phyloP scores from a whole-genome alignment of 2,113 vertebrate species.

The Mugil cephalus region DNA sequence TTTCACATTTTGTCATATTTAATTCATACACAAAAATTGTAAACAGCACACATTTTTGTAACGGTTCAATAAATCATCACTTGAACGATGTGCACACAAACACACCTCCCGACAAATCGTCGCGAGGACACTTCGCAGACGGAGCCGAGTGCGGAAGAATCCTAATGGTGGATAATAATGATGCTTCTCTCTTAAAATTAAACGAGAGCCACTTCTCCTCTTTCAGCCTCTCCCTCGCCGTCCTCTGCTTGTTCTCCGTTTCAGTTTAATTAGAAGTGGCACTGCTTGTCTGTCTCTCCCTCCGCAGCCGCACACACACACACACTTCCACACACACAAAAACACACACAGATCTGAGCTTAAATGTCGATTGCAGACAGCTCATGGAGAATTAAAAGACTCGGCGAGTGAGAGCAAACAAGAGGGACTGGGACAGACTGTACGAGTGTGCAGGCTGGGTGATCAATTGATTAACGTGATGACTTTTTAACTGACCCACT shows the following conservation, averaged over 20 bases:
- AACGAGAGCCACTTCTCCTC: conserved; percentile 8
- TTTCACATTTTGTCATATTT: neutral
- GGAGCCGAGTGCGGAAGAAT: conserved; percentile 32
- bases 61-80: neutral
- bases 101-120: neutral
- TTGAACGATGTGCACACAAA: neutral
- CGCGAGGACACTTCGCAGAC: conserved; percentile 27
- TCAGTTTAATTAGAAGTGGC: conserved; percentile 53
- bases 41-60: neutral
- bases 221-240: neutral
- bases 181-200: conserved; percentile 32
- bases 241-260: neutral
- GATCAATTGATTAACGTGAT: neutral
- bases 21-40: neutral
- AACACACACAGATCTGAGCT: conserved; percentile 35
- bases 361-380: conserved; percentile 27
- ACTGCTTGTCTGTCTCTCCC: conserved; percentile 13
- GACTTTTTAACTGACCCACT: neutral
- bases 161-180: conserved; percentile 46
- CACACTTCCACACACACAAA: neutral
- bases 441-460: neutral
- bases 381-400: conserved; percentile 36
- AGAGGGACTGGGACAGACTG: neutral
- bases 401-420: neutral
- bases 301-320: conserved; percentile 9